Evolutionary conservation across 2,797 vertebrate genomes (phyloP).

Genomic region (Epinephelus awoara): DNA sequence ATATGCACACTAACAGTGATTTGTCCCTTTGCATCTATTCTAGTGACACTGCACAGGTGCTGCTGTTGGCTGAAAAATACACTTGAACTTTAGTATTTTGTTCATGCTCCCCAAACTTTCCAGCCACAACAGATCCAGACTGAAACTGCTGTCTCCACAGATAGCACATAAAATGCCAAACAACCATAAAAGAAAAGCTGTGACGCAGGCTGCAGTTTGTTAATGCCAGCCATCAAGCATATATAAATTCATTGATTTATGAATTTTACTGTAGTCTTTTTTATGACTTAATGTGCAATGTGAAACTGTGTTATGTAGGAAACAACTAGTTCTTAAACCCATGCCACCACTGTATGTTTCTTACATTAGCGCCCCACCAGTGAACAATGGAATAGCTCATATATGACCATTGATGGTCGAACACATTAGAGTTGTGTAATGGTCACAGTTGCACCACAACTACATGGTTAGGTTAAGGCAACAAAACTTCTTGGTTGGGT

Average conservation of each 20-base stretch:
- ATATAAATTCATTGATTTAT: too few species aligned
- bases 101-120: constrained; percentile 3
- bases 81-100: constrained; percentile 7
- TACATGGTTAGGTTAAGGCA: too few species aligned
- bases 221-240: neutral
- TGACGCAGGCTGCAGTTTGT: constrained; percentile 3
- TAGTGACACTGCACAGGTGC: neutral
- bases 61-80: constrained; percentile 10
- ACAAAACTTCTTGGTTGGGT: too few species aligned
- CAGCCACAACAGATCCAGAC: neutral
- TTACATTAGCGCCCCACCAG: too few species aligned
- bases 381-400: too few species aligned
- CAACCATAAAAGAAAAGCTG: constrained; percentile 1
- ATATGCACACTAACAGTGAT: neutral
- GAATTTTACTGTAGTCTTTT: neutral
- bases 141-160: constrained; percentile 3
- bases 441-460: too few species aligned
- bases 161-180: constrained; percentile 18
- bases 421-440: too few species aligned
- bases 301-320: constrained; percentile 13
- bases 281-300: constrained; percentile 10
- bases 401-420: too few species aligned
- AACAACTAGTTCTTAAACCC: too few species aligned
- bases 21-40: neutral
- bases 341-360: too few species aligned